These are phyloP conservation scores for Anabas testudineus DNA, from an alignment of 2,797 vertebrate species.

Conservation along the genomic window DNA sequence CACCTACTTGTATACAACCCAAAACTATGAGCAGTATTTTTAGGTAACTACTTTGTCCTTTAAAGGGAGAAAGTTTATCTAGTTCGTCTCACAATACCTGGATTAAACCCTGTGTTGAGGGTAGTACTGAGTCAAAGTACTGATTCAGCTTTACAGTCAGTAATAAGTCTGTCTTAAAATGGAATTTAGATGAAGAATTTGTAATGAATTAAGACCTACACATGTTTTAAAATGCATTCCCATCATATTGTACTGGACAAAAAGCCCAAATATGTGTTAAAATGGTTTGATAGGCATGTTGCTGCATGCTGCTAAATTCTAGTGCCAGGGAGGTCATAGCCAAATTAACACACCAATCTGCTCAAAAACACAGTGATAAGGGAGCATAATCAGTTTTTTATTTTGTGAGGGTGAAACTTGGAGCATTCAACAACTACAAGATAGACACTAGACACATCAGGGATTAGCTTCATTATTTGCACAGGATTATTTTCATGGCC, in stretches of 20 bases:
- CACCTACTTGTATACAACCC: constrained; percentile 13
- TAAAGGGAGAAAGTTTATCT: constrained; percentile 11
- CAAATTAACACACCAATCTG: constrained; percentile 58
- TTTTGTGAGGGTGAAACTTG: background rate
- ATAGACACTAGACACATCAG: background rate
- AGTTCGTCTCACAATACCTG: constrained; percentile 1
- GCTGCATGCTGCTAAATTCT: constrained; percentile 34
- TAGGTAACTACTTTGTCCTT: constrained; percentile 49
- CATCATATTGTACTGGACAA: constrained; percentile 44
- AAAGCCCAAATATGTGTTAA: constrained; percentile 56
- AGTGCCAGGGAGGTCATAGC: constrained; percentile 55
- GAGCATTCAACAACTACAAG: background rate
- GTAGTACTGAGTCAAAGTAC: constrained; percentile 15
- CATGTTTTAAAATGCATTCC: constrained; percentile 27
- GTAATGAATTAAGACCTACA: constrained; percentile 8
- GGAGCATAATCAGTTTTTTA: background rate
- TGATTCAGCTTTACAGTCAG: constrained; percentile 9
- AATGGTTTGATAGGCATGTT: constrained; percentile 39
- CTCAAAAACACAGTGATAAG: constrained; percentile 29
- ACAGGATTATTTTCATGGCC: background rate
- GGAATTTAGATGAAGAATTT: constrained; percentile 20
- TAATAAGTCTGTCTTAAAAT: constrained; percentile 14
- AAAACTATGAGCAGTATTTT: constrained; percentile 17
- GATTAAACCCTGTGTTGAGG: background rate
- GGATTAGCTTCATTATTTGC: background rate